Evolutionary conservation across 2,888 invertebrate species (phyloP), one percentile per base, ranked within the genome.

Genomic region (Timema podura): DNA sequence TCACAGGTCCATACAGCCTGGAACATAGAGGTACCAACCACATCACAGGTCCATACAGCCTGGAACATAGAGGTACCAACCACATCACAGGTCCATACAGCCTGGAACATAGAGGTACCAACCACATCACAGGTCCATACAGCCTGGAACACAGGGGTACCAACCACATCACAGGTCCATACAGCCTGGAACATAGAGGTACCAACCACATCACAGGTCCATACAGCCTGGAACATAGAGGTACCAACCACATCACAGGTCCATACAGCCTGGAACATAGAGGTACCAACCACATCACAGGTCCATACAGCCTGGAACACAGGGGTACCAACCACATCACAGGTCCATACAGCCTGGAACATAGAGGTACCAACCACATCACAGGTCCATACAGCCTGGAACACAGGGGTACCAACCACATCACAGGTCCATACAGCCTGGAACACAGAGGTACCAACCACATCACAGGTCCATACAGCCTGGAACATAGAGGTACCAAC

Each of bases 41-140:
- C n/a, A n/a, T n/a, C n/a, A n/a, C 65, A 95, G 84, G 74, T 93
- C 91, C 74, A 98, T 87, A 71, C 91, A 90, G n/a, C 92, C 92
- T 92, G 75, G 30, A 30, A 30, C 30, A 30, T 3, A n/a, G n/a
- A n/a, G n/a, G n/a, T n/a, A n/a, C n/a, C n/a, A n/a, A n/a, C n/a
- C n/a, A n/a, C n/a, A n/a, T n/a, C n/a, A n/a, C 65, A 95, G 84
- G 74, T 93, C 91, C 74, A 98, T 87, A 71, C 91, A 90, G n/a
- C 92, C 92, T 92, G 75, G 30, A 30, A 30, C 30, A 30, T 3
- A n/a, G n/a, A n/a, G n/a, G n/a, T n/a, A n/a, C n/a, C n/a, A n/a
- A n/a, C n/a, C n/a, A n/a, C n/a, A n/a, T n/a, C n/a, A n/a, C 65
- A 95, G 84, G 74, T 93, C 91, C 74, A 98, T 87, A 71, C 91